These are phyloP conservation scores for Anseranas semipalmata DNA, from an alignment of 2,113 vertebrate species.

Conservation along the genomic window DNA sequence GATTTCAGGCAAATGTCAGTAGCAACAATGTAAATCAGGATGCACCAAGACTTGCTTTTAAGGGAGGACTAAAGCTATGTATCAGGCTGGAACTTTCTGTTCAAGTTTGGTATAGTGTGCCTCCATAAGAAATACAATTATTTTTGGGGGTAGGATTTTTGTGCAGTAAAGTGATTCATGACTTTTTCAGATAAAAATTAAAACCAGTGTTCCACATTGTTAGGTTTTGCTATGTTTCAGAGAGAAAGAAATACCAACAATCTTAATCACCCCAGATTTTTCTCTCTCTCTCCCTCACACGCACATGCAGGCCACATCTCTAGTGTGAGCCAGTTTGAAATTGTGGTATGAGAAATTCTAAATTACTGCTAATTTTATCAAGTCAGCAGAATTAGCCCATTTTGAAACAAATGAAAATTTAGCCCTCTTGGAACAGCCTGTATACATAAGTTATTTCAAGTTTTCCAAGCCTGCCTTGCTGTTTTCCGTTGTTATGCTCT, in stretches of 20 bases:
- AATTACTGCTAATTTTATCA: neutral
- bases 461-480: neutral
- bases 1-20: neutral
- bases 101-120: neutral
- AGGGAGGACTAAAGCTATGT: neutral
- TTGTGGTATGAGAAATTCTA: neutral
- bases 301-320: neutral
- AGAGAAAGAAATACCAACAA: neutral
- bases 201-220: neutral
- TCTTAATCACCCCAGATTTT: neutral
- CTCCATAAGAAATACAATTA: neutral
- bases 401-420: neutral
- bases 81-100: neutral
- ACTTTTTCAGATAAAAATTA: neutral
- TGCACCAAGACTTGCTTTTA: neutral
- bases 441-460: fast-evolving
- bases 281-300: neutral
- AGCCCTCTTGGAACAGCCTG: neutral
- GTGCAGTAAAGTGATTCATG: neutral
- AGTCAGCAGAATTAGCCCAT: neutral
- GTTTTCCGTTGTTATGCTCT: neutral
- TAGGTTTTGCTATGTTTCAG: neutral
- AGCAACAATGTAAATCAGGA: fast-evolving
- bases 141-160: neutral
- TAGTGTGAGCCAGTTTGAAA: neutral